A percentile compares a stretch with the other conserved stretches of the same genome.
These are phyloP conservation scores for Cynaeus angustus DNA, from an alignment of 2,888 invertebrate genomes.

Conservation along the genomic window DNA sequence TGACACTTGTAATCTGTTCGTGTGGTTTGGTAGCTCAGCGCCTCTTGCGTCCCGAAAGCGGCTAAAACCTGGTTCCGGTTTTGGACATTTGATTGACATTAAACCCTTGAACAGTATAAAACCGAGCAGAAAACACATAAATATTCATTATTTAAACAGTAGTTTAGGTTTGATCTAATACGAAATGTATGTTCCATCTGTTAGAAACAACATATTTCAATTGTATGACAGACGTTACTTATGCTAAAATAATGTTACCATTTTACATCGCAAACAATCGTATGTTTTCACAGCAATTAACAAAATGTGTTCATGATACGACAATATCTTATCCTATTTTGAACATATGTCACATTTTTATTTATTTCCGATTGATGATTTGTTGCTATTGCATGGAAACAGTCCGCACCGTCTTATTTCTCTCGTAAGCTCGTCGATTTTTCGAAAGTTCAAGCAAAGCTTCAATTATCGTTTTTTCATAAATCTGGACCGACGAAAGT, in stretches of 20 bases:
- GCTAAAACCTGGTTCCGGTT: slow-evolving; percentile 55
- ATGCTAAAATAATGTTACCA: slow-evolving; percentile 62
- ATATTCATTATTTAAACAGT: slow-evolving; percentile 66
- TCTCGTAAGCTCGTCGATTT: neutral
- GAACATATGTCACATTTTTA: slow-evolving; percentile 64
- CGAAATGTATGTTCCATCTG: slow-evolving; percentile 62
- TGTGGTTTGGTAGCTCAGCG: slow-evolving; percentile 25
- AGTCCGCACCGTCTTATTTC: too few species aligned
- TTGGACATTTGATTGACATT: slow-evolving; percentile 57
- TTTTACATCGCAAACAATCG: slow-evolving; percentile 64
- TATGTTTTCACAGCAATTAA: slow-evolving; percentile 67
- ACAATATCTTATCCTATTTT: slow-evolving; percentile 66
- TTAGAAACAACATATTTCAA: slow-evolving; percentile 62
- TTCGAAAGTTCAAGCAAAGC: slow-evolving; percentile 19
- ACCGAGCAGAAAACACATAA: slow-evolving; percentile 59
- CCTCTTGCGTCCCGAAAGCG: slow-evolving; percentile 39
- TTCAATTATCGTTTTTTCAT: slow-evolving; percentile 28
- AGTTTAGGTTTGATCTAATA: slow-evolving; percentile 59
- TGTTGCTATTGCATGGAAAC: neutral
- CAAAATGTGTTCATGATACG: slow-evolving; percentile 64
- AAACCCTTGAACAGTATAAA: slow-evolving; percentile 55
- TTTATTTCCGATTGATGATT: slow-evolving; percentile 32
- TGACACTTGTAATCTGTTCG: slow-evolving; percentile 56
- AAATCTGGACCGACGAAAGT: slow-evolving; percentile 11
- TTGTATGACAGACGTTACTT: slow-evolving; percentile 60